Conservation (phyloP, 1,140 invertebrate species). For the Agrypnia vestita region DNA sequence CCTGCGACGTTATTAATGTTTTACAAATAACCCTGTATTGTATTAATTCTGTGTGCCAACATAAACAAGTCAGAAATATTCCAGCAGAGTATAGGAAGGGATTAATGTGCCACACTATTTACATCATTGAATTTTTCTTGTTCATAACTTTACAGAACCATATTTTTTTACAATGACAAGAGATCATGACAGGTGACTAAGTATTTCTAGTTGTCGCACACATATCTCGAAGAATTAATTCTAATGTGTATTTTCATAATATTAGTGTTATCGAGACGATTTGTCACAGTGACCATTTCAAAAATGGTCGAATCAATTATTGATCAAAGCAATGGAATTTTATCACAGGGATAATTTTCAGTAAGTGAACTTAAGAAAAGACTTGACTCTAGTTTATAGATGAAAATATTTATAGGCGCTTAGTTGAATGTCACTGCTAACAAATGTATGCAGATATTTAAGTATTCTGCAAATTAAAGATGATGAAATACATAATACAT, state of each 20-base stretch:
- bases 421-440: neutral
- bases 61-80: too few relatives aligned
- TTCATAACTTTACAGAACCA: too few relatives aligned
- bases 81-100: too few relatives aligned
- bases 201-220: constrained; percentile 2
- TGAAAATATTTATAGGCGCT: constrained; percentile 8
- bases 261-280: neutral
- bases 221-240: constrained; percentile 15
- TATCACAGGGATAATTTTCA: neutral
- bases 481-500: too few relatives aligned
- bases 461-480: too few relatives aligned
- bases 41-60: too few relatives aligned
- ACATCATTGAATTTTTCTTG: too few relatives aligned
- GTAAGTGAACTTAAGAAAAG: constrained; percentile 15
- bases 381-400: constrained; percentile 3
- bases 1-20: too few relatives aligned
- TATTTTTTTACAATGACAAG: neutral
- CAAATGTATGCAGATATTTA: too few relatives aligned
- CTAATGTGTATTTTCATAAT: neutral
- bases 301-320: constrained; percentile 4
- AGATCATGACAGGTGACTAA: constrained; percentile 1
- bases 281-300: neutral
- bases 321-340: constrained; percentile 5
- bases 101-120: too few relatives aligned
- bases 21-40: too few relatives aligned